Conservation (phyloP, 2,797 vertebrate species). For the Austrolebias charrua region DNA sequence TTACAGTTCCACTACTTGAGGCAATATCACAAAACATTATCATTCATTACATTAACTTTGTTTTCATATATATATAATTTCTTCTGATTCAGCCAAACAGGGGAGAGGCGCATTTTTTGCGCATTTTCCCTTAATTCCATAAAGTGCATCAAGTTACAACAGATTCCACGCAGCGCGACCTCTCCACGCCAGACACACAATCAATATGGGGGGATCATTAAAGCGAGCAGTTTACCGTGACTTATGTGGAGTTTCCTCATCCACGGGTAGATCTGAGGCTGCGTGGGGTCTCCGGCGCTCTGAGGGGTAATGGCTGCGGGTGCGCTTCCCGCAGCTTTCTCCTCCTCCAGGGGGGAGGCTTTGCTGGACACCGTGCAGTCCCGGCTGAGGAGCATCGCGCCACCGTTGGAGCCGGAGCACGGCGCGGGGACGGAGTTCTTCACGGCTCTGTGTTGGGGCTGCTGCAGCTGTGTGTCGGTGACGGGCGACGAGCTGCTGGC, state of each 20-base stretch:
- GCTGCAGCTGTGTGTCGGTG: conserved; percentile 67
- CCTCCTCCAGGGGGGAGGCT: conserved; percentile 89
- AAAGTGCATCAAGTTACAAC: no score
- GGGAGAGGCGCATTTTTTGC: conserved; percentile 33
- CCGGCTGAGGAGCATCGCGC: conserved; percentile 84
- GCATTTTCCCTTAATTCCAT: no score
- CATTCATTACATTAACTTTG: neutral
- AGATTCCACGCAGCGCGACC: neutral
- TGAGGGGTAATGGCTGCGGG: conserved; percentile 86
- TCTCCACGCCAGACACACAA: conserved; percentile 17
- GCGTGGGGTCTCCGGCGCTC: conserved; percentile 86
- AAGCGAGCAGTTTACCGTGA: conserved; percentile 86
- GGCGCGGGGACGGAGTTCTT: conserved; percentile 90
- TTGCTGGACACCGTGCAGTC: conserved; percentile 88
- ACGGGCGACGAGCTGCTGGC: conserved; percentile 76
- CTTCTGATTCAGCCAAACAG: conserved; percentile 5
- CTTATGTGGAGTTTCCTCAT: conserved; percentile 99
- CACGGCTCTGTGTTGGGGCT: conserved; percentile 82
- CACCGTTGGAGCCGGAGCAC: conserved; percentile 79
- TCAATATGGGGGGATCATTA: conserved; percentile 13
- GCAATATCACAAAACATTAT: no score
- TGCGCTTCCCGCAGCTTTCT: conserved; percentile 89
- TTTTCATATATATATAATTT: neutral
- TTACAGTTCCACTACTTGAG: neutral
- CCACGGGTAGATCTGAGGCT: conserved; percentile 99